A percentile compares a stretch with the other conserved stretches of the same genome.
phyloP scores from a whole-genome alignment of 2,113 vertebrate species.

The Dasyprocta punctata region DNA sequence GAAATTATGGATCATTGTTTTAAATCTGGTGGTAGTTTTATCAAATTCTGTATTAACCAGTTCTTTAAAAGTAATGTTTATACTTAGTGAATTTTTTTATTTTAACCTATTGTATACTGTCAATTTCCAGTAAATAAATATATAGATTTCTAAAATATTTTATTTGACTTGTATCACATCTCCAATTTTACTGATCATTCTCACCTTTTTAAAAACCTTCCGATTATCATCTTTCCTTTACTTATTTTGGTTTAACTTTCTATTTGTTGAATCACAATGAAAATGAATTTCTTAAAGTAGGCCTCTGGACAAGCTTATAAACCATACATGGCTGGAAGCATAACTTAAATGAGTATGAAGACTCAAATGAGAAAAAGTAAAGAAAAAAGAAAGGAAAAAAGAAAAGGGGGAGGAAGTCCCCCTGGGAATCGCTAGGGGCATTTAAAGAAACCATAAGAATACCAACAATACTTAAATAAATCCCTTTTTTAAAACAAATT shows the following conservation, averaged over 20 bases:
- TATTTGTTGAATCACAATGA: conserved; percentile 41
- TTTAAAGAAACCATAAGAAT: conserved; percentile 67
- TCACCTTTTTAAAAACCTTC: conserved; percentile 23
- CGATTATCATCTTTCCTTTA: conserved; percentile 41
- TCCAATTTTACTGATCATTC: conserved; percentile 46
- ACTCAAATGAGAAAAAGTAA: no score
- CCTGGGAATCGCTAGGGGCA: conserved; percentile 72
- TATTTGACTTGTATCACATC: conserved; percentile 11
- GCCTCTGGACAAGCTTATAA: no score
- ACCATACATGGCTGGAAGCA: no score
- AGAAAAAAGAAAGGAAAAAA: conserved; percentile 57
- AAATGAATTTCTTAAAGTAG: conserved; percentile 43
- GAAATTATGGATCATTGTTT: conserved; percentile 68
- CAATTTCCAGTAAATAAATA: conserved; percentile 64
- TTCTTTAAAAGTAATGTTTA: conserved; percentile 65
- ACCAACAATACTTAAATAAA: no score
- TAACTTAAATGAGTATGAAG: no score
- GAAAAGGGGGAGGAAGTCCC: not conserved
- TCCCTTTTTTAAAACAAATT: conserved; percentile 78
- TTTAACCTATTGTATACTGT: conserved; percentile 49
- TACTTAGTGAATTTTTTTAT: conserved; percentile 66
- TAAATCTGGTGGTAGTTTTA: conserved; percentile 65
- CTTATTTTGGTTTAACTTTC: conserved; percentile 58
- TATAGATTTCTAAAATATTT: conserved; percentile 61
- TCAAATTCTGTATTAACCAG: conserved; percentile 71